These are phyloP conservation scores for Scopus umbretta DNA, from an alignment of 2,113 vertebrate genomes.

Conservation along the genomic window DNA sequence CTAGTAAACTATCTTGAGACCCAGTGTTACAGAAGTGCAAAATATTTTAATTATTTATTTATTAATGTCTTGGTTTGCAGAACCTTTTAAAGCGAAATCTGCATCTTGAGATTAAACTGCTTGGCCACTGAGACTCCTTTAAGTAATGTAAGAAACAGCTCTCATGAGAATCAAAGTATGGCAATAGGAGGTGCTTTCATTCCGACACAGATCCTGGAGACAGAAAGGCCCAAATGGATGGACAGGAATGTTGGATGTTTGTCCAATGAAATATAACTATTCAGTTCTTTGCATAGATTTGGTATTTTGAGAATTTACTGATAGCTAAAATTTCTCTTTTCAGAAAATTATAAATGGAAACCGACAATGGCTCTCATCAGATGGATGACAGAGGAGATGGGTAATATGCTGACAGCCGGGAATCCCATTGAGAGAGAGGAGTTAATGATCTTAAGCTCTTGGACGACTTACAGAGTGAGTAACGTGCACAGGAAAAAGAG, in stretches of 20 bases:
- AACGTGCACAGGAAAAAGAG: background rate
- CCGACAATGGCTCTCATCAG: background rate
- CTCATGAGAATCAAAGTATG: background rate
- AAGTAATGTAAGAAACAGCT: background rate
- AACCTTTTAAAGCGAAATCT: background rate
- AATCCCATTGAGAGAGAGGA: background rate
- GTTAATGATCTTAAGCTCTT: background rate
- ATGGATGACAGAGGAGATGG: background rate
- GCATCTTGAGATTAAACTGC: background rate
- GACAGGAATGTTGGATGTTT: background rate
- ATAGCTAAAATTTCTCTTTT: background rate
- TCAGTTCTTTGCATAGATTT: background rate
- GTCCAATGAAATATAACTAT: background rate
- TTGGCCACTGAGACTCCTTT: background rate
- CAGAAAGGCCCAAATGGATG: background rate
- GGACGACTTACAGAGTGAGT: background rate
- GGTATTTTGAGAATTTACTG: background rate
- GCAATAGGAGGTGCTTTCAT: background rate
- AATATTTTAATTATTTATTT: background rate
- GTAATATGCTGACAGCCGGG: background rate
- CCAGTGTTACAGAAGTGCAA: background rate
- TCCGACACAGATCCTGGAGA: background rate
- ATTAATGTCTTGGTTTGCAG: background rate
- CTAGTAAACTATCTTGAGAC: background rate
- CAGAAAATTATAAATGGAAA: background rate